Conservation (phyloP, 2,113 vertebrate genomes). For the Gymnorhina tibicen region DNA sequence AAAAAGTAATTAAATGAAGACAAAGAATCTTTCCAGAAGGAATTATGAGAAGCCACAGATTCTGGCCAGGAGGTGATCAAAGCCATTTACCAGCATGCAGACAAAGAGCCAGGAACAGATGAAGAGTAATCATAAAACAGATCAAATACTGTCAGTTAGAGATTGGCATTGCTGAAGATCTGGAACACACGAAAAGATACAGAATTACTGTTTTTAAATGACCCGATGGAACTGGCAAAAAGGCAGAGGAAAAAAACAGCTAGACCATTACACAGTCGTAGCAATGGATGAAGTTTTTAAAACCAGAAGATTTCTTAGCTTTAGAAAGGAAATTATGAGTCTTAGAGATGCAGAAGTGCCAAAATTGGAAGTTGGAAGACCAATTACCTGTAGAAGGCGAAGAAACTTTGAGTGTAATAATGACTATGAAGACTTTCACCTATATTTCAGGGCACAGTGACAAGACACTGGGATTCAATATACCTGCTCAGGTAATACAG, state of each 20-base stretch:
- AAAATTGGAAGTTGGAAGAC: neutral
- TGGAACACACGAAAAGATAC: neutral
- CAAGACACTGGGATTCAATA: neutral
- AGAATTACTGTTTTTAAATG: conserved; percentile 44
- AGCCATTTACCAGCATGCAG: neutral
- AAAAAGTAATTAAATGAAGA: conserved; percentile 61
- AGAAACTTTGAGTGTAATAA: neutral
- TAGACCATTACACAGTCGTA: neutral
- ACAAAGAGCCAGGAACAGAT: conserved; percentile 42
- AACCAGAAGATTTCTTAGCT: neutral
- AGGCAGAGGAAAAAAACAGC: neutral
- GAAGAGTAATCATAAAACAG: conserved; percentile 45
- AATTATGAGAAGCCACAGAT: conserved; percentile 40
- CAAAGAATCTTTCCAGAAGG: conserved; percentile 50
- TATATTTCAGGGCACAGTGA: neutral
- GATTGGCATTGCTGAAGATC: conserved; percentile 7
- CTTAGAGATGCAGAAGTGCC: neutral
- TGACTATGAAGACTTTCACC: neutral
- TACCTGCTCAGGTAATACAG: neutral
- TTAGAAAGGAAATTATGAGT: neutral
- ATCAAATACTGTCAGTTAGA: conserved; percentile 41
- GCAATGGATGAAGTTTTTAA: neutral
- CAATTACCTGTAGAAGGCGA: neutral
- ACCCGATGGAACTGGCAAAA: conserved; percentile 15
- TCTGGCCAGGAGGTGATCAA: conserved; percentile 41